A percentile compares a stretch with the other conserved stretches of the same genome.
Evolutionary conservation across 2,113 vertebrate genomes (phyloP).

Genomic region (Anthoscopus minutus): DNA sequence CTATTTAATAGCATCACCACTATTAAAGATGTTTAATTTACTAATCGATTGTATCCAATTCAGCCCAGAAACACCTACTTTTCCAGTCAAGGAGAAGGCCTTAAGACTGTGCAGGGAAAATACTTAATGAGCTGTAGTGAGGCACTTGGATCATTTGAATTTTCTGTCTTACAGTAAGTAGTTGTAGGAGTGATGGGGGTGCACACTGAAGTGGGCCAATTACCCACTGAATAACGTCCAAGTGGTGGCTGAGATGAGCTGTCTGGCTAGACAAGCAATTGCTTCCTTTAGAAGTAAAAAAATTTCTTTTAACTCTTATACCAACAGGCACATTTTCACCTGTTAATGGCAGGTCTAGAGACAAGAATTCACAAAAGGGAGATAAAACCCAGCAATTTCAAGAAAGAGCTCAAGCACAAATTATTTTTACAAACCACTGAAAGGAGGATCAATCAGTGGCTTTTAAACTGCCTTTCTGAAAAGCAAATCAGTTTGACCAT

Average conservation of each 20-base stretch:
- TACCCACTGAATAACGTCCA: neutral
- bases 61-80: neutral
- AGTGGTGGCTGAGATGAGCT: neutral
- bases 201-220: neutral
- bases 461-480: neutral
- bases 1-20: neutral
- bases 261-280: neutral
- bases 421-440: neutral
- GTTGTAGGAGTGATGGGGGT: neutral
- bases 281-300: neutral
- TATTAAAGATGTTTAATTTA: neutral
- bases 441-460: neutral
- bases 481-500: neutral
- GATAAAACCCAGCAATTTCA: neutral
- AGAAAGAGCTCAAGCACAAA: neutral
- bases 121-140: neutral
- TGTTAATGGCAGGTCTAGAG: neutral
- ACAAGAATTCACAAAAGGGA: neutral
- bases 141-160: neutral
- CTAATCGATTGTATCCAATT: neutral
- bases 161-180: neutral
- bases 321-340: neutral
- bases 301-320: neutral
- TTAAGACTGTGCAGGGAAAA: neutral
- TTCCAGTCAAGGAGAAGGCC: neutral